Conservation (phyloP, 2,797 vertebrate genomes). For the Onychomys arenicola region DNA sequence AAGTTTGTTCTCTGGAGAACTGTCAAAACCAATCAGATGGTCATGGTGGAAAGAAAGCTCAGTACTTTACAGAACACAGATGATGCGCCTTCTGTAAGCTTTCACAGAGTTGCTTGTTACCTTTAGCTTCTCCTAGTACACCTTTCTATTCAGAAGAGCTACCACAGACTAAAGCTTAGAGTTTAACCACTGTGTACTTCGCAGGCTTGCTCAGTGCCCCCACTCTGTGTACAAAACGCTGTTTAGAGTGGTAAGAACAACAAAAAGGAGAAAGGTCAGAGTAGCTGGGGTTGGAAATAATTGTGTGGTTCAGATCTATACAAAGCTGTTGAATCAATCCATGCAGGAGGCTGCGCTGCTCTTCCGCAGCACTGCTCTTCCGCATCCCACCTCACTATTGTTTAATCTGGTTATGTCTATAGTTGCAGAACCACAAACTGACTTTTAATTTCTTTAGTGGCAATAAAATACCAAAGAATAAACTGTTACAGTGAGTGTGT, state of each 20-base stretch:
- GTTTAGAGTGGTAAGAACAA: slow-evolving; percentile 44
- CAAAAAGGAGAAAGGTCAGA: slow-evolving; percentile 48
- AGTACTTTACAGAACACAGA: slow-evolving; percentile 43
- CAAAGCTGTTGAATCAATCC: slow-evolving; percentile 73
- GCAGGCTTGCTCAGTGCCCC: background rate
- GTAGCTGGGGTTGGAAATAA: slow-evolving; percentile 65
- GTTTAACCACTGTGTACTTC: background rate
- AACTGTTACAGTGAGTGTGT: background rate
- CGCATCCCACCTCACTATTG: background rate
- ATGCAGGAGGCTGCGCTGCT: slow-evolving; percentile 42
- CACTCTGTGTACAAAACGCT: background rate
- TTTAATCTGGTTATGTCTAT: slow-evolving; percentile 48
- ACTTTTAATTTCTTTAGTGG: slow-evolving; percentile 53
- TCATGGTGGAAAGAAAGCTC: slow-evolving; percentile 39
- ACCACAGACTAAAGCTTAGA: slow-evolving; percentile 19
- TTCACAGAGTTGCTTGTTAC: slow-evolving; percentile 32
- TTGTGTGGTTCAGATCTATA: slow-evolving; percentile 72
- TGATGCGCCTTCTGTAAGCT: slow-evolving; percentile 41
- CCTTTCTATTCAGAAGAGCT: slow-evolving; percentile 21
- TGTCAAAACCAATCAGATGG: background rate
- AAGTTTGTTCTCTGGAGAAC: slow-evolving; percentile 32
- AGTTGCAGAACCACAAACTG: slow-evolving; percentile 49
- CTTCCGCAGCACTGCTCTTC: slow-evolving; percentile 47
- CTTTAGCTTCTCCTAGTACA: slow-evolving; percentile 45
- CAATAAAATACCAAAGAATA: slow-evolving; percentile 48